phyloP scores from a whole-genome alignment of 2,797 vertebrate species.

The Helostoma temminkii region DNA sequence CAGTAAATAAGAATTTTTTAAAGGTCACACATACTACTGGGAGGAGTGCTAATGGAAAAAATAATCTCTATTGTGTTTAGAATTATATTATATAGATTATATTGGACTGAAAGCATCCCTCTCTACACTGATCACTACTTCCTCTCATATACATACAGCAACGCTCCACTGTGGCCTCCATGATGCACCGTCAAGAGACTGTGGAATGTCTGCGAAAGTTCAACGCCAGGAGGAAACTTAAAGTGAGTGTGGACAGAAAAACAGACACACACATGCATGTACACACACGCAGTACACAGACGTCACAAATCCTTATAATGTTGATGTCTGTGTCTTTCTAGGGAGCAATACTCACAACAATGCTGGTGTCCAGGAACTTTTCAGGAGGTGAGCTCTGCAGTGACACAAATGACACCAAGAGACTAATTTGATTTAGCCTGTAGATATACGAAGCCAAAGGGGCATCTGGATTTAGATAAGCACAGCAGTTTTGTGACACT shows the following conservation, averaged over 20 bases:
- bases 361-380: slow-evolving; percentile 98
- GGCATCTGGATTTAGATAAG: background rate
- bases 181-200: slow-evolving; percentile 99
- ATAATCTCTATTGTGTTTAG: background rate
- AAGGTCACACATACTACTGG: background rate
- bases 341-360: slow-evolving; percentile 98
- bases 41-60: background rate
- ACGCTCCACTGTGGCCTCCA: slow-evolving; percentile 98
- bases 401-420: background rate
- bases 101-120: background rate
- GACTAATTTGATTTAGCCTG: background rate
- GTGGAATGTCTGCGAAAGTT: slow-evolving; percentile 99
- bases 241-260: slow-evolving; percentile 80
- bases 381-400: slow-evolving; percentile 91
- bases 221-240: slow-evolving; percentile 98
- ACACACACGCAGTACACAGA: slow-evolving; percentile 12
- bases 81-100: background rate
- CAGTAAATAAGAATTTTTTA: too few relatives aligned
- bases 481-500: too few relatives aligned
- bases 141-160: slow-evolving; percentile 84
- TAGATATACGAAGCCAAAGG: background rate
- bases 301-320: background rate
- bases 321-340: slow-evolving; percentile 64
- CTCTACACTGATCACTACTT: background rate
- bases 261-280: background rate